These are phyloP conservation scores for Mus minutoides DNA, from an alignment of 2,797 vertebrate species.

Conservation along the genomic window DNA sequence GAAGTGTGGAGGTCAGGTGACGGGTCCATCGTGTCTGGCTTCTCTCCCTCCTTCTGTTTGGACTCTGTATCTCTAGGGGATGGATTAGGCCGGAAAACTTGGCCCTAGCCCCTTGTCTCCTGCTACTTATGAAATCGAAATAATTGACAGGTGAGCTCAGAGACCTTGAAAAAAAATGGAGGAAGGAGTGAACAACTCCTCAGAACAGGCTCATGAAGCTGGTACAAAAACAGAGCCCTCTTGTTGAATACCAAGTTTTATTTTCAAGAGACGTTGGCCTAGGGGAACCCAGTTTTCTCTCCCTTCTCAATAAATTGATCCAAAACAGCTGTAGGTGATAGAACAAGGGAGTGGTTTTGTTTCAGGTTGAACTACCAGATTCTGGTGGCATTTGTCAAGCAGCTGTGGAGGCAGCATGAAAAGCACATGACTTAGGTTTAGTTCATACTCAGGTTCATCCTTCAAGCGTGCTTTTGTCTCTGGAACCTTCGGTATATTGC, in stretches of 20 bases:
- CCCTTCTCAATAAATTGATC: neutral
- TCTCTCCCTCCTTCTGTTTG: neutral
- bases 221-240: neutral
- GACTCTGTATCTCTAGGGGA: neutral
- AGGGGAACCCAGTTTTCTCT: conserved; percentile 12
- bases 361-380: neutral
- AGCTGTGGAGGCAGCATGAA: rapidly evolving
- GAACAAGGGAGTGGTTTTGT: neutral
- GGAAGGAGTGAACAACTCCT: conserved; percentile 55
- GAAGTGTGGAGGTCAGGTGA: neutral
- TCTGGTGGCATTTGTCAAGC: neutral
- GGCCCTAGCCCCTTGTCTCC: neutral
- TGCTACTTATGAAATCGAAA: conserved; percentile 71
- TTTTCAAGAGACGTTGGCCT: conserved; percentile 45
- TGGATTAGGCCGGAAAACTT: neutral
- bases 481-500: neutral
- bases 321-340: neutral
- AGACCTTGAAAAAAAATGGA: conserved; percentile 52
- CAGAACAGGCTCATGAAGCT: conserved; percentile 65
- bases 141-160: conserved; percentile 80
- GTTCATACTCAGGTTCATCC: neutral
- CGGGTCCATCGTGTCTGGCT: neutral
- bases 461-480: neutral
- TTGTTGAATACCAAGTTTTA: conserved; percentile 48
- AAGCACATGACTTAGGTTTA: neutral